A percentile compares a stretch with the other conserved stretches of the same genome.
phyloP scores from a whole-genome alignment of 2,797 vertebrate genomes.

The Nannoperca australis region DNA sequence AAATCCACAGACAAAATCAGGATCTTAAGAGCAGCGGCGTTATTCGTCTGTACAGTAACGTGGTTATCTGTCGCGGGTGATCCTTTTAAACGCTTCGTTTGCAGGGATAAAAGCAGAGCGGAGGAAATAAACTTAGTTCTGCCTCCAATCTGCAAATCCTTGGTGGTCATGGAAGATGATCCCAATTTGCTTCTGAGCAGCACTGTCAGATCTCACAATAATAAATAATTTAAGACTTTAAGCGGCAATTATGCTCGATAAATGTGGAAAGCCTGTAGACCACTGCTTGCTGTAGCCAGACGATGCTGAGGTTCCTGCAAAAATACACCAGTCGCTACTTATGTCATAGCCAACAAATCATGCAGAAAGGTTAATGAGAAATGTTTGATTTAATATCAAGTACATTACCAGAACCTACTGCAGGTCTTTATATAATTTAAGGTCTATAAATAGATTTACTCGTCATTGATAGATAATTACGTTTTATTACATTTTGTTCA shows the following conservation, averaged over 20 bases:
- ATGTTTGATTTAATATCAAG: slow-evolving; percentile 51
- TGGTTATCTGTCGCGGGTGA: slow-evolving; percentile 89
- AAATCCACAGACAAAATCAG: slow-evolving; percentile 83
- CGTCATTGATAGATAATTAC: not conserved
- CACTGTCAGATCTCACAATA: slow-evolving; percentile 90
- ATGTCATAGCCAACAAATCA: slow-evolving; percentile 76
- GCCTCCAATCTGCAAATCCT: slow-evolving; percentile 91
- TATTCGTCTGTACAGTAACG: slow-evolving; percentile 88
- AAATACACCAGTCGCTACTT: slow-evolving; percentile 77
- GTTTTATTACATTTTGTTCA: not conserved
- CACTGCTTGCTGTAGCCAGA: slow-evolving; percentile 76
- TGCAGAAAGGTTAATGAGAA: slow-evolving; percentile 57
- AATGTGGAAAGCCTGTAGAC: slow-evolving; percentile 85
- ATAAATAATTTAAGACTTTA: slow-evolving; percentile 90
- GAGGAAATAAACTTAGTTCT: slow-evolving; percentile 91
- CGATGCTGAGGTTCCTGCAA: slow-evolving; percentile 75
- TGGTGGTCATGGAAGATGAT: slow-evolving; percentile 91
- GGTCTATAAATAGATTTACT: slow-evolving; percentile 14
- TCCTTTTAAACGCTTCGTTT: slow-evolving; percentile 91
- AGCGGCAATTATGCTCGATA: slow-evolving; percentile 89
- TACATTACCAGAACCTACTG: slow-evolving; percentile 18
- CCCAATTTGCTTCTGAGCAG: slow-evolving; percentile 90
- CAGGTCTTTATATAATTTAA: slow-evolving; percentile 13
- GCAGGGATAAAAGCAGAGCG: slow-evolving; percentile 88
- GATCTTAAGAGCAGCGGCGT: slow-evolving; percentile 85